Percentiles rank a stretch among this genome's conserved stretches.
phyloP scores from a whole-genome alignment of 2,113 vertebrate genomes.

The Cervus canadensis region DNA sequence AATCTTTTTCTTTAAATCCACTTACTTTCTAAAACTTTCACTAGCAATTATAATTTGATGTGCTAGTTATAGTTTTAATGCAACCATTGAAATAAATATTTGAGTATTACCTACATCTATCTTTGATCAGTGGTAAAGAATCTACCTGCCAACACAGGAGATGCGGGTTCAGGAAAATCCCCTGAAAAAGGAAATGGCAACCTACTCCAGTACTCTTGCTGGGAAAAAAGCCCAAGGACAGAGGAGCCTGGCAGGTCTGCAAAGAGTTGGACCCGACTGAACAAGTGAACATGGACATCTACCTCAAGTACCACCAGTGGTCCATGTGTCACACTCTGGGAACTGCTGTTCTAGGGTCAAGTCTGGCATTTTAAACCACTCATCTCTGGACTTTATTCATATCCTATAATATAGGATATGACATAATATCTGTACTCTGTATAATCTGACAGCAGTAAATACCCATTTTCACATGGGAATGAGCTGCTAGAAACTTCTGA shows the following conservation, averaged over 20 bases:
- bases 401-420: not conserved
- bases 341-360: not conserved
- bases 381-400: not conserved
- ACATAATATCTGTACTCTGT: not conserved
- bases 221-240: not conserved
- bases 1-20: not conserved
- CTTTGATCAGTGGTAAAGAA: not conserved
- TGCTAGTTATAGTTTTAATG: conserved; percentile 13
- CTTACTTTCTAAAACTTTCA: not conserved
- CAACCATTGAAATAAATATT: not conserved
- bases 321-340: not conserved
- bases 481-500: not conserved
- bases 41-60: not conserved
- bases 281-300: not conserved
- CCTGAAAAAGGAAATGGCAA: not conserved
- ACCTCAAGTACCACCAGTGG: not conserved
- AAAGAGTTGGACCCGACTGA: not conserved
- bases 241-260: not conserved
- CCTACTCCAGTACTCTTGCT: not conserved
- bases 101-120: not conserved
- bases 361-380: not conserved
- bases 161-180: not conserved
- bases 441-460: not conserved
- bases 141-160: not conserved
- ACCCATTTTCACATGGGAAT: not conserved